A percentile compares a stretch with the other conserved stretches of the same genome.
Conservation (phyloP, 2,113 vertebrate species). For the Desmodus rotundus region DNA sequence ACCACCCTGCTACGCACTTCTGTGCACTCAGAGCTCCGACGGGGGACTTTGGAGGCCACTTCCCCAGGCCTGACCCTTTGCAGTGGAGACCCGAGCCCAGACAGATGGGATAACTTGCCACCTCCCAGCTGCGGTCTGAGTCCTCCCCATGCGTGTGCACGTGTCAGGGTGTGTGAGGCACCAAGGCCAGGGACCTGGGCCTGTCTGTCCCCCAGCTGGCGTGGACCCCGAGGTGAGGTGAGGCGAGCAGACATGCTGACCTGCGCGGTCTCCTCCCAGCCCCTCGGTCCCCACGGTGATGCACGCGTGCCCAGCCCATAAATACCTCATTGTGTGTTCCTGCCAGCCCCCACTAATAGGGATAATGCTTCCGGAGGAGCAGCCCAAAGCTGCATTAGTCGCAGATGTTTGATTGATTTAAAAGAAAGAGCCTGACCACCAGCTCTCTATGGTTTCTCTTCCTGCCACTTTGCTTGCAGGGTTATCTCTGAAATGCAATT, state of each 20-base stretch:
- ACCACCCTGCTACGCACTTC: too few relatives aligned
- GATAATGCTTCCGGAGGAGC: conserved; percentile 99
- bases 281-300: conserved; percentile 66
- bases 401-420: conserved; percentile 97
- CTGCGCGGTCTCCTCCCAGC: conserved; percentile 57
- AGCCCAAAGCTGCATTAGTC: conserved; percentile 96
- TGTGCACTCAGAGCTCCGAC: neutral
- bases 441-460: conserved; percentile 90
- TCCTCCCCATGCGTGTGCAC: rapidly evolving
- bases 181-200: neutral
- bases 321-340: conserved; percentile 89
- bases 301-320: conserved; percentile 84
- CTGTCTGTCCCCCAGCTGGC: neutral
- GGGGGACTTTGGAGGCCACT: neutral
- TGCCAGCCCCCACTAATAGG: conserved; percentile 95
- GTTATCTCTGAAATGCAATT: conserved; percentile 99
- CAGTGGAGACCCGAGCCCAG: neutral
- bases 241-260: conserved; percentile 79
- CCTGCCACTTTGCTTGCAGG: conserved; percentile 94
- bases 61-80: neutral
- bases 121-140: neutral
- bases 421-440: conserved; percentile 89
- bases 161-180: rapidly evolving
- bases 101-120: neutral
- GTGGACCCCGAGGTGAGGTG: neutral